Base-by-base conservation (phyloP, 2,888 invertebrate genomes). In the Drosophila acutilabella region DNA sequence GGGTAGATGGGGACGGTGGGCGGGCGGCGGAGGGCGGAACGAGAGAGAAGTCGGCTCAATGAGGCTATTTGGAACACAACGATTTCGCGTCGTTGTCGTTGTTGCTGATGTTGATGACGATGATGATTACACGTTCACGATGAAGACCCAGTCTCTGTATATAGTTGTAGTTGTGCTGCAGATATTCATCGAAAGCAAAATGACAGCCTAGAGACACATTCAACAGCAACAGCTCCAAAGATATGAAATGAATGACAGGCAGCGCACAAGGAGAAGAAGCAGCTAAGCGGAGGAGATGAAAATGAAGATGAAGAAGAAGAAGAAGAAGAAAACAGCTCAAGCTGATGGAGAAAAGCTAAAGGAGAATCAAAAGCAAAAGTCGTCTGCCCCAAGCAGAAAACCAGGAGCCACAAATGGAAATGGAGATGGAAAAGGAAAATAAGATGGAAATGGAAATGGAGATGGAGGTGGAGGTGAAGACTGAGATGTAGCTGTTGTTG, bases 191-290 rank as follows among this genome's bases (percentile, higher is more conserved):
- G 90, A 91, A 89, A 91, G 91, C 89, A 88, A 91, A 91, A 91
- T 91, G 91, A 91, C 91, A 91, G 91, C 91, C 91, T 83, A 91
- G 90, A 91, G 91, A 91, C 91, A 91, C 91, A 91, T 91, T 90
- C 90, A 85, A 77, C 82, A 61, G 66, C 76, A 77, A 80, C 73
- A 76, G 79, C 76, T 66, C 53, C 59, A 84, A 76, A 82, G 89
- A 84, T 82, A 85, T 87, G 82, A 87, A 83, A 87, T 87, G 80
- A 85, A 85, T 84, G 85, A 79, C 85, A 82, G 70, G 67, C 81
- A 64, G 64, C 71, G 74, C 61, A 64, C 42, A 57, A 48, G 44
- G 18, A 52, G 52, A 33, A 65, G 53, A 41, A 50, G 20, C 42
- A 26, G 45, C 23, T 14, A 47, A 7, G 33, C 1, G 16, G 30